phyloP scores from a whole-genome alignment of 1,140 invertebrate genomes.

The Tribolium castaneum region DNA sequence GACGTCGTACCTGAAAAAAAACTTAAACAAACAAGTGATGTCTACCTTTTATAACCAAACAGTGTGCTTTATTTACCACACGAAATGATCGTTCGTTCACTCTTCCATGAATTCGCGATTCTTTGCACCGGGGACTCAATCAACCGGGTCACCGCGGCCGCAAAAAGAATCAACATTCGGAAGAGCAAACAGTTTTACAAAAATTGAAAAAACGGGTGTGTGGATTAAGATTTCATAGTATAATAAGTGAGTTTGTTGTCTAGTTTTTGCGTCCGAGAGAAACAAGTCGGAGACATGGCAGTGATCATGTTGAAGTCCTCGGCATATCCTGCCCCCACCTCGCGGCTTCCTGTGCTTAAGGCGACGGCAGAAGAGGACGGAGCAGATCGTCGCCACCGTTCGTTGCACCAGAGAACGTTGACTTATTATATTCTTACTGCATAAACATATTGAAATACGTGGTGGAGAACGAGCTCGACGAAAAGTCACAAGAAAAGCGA shows the following conservation, averaged over 20 bases:
- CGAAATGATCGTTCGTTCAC: slow-evolving; percentile 24
- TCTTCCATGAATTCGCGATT: slow-evolving; percentile 29
- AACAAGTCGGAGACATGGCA: slow-evolving; percentile 16
- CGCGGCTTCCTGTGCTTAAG: slow-evolving; percentile 37
- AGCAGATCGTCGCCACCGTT: slow-evolving; percentile 13
- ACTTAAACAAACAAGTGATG: slow-evolving; percentile 31
- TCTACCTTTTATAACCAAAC: slow-evolving; percentile 24
- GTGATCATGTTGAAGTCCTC: slow-evolving; percentile 27
- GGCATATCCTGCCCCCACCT: slow-evolving; percentile 39
- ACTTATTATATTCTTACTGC: slow-evolving; percentile 40
- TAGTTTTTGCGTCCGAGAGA: slow-evolving; percentile 9
- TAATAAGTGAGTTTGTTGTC: neutral
- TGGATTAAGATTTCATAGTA: neutral
- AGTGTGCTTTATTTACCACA: slow-evolving; percentile 17
- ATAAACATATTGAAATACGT: slow-evolving; percentile 39
- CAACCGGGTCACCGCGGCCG: neutral
- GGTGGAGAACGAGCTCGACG: slow-evolving; percentile 7
- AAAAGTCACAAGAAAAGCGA: slow-evolving; percentile 10
- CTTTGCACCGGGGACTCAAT: neutral
- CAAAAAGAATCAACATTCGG: too few relatives aligned
- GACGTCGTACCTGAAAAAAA: slow-evolving; percentile 19
- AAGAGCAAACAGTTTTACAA: too few relatives aligned
- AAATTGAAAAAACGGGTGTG: neutral
- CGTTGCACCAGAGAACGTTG: slow-evolving; percentile 41
- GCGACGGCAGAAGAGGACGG: slow-evolving; percentile 26